These are phyloP conservation scores for Anolis carolinensis DNA, from an alignment of 2,113 vertebrate genomes.

Conservation along the genomic window DNA sequence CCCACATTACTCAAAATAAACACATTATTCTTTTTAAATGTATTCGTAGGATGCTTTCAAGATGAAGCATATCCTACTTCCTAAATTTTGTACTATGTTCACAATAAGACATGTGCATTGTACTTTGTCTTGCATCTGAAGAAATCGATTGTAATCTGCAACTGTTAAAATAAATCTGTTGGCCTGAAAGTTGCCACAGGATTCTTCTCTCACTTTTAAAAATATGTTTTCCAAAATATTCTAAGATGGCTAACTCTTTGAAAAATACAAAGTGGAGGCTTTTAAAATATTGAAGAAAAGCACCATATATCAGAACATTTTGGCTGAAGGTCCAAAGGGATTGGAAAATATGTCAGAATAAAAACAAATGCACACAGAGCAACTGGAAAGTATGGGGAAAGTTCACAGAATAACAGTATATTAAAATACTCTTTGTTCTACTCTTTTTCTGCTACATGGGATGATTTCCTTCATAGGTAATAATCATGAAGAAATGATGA, in stretches of 20 bases:
- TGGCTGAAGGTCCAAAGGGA: neutral
- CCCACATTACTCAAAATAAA: conserved; percentile 27
- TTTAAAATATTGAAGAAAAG: neutral
- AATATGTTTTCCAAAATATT: too few species aligned
- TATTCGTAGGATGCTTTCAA: neutral
- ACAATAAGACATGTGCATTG: too few species aligned
- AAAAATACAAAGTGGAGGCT: neutral
- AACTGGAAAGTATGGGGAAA: neutral
- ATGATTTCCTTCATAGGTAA: neutral
- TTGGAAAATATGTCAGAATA: neutral
- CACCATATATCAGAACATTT: neutral
- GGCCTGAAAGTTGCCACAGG: too few species aligned
- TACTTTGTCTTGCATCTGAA: too few species aligned
- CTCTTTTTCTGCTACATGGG: neutral
- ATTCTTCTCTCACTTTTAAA: too few species aligned
- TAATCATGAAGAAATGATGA: neutral
- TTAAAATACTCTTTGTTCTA: neutral
- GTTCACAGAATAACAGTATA: neutral
- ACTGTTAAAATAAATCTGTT: too few species aligned
- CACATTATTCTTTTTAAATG: conserved; percentile 16
- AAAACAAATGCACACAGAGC: neutral
- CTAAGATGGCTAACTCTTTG: too few species aligned
- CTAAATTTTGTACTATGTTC: too few species aligned
- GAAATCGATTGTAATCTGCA: too few species aligned
- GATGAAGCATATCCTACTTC: neutral